A percentile compares a stretch with the other conserved stretches of the same genome.
phyloP scores from a whole-genome alignment of 1,140 invertebrate species.

The Scaptomyza hsui region DNA sequence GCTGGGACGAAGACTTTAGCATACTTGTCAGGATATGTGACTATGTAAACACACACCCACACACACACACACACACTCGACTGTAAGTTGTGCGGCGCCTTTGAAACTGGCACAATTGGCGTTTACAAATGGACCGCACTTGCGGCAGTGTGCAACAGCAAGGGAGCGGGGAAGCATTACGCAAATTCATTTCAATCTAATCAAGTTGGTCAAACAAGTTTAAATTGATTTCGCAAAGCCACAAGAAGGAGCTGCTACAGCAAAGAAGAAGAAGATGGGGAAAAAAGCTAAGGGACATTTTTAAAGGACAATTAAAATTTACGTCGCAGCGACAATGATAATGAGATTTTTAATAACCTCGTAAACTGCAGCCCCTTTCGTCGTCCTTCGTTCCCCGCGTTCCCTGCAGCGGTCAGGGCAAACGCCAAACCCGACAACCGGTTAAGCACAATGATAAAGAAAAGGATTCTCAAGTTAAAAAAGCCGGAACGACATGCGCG shows the following conservation, averaged over 20 bases:
- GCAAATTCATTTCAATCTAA: slow-evolving; percentile 81
- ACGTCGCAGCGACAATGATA: slow-evolving; percentile 80
- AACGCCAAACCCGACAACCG: slow-evolving; percentile 40
- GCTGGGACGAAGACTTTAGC: slow-evolving; percentile 50
- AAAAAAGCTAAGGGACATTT: slow-evolving; percentile 56
- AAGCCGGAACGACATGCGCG: slow-evolving; percentile 77
- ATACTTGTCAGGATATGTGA: slow-evolving; percentile 27
- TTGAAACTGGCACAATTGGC: slow-evolving; percentile 29
- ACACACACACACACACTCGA: slow-evolving; percentile 5
- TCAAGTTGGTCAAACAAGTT: slow-evolving; percentile 80
- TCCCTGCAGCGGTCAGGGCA: slow-evolving; percentile 24
- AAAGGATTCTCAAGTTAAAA: slow-evolving; percentile 55
- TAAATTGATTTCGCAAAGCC: slow-evolving; percentile 73
- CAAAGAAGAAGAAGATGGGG: too few relatives aligned
- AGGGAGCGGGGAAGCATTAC: slow-evolving; percentile 35
- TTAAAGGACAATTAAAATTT: slow-evolving; percentile 82
- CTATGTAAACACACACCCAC: slow-evolving; percentile 11
- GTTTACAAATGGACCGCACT: slow-evolving; percentile 33
- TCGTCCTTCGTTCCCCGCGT: not conserved
- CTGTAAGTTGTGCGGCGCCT: slow-evolving; percentile 40
- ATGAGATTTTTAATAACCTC: slow-evolving; percentile 82
- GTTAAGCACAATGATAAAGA: slow-evolving; percentile 66
- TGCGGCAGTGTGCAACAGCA: not conserved
- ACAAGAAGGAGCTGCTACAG: slow-evolving; percentile 18
- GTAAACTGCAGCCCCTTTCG: slow-evolving; percentile 45